Base-by-base conservation (phyloP, 2,797 vertebrate genomes). In the Oryzias dopingdopingensis region DNA sequence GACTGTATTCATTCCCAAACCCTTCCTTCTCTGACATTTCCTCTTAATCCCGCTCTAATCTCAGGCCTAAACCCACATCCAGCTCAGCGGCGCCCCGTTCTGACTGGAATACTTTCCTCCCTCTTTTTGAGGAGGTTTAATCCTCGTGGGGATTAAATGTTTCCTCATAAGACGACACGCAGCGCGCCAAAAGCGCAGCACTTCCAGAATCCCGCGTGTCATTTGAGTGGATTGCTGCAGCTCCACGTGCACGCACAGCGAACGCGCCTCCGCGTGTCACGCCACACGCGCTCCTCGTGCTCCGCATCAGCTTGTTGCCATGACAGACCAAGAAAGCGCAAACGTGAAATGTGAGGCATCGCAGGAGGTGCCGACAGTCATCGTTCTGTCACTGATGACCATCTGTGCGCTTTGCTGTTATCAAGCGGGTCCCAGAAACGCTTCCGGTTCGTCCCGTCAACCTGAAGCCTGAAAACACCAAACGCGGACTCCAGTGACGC, bases 21-120 rank as follows among this genome's bases (percentile, higher is more conserved):
- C 43, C 3, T 52, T 62, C 48, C 59, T 18, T n/a, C 62, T 59
- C 65, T 70, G 76, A 86, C 77, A 86, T 84, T 77, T 75, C 46
- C 58, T 18, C 64, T 59, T 79, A 83, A 83, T 86, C 81, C 77
- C 0, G 0, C 40, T 57, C 61, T 84, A 79, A 79, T 83, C 65
- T 72, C 2, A 53, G 67, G 69, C 45, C 42, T 45, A 53, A 76
- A 66, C 54, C 58, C 59, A 48, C 44, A 45, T 59, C 70, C 2
- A 29, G 22, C 65, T 65, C 69, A n/a, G 42, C 55, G 54, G 70
- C 56, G 54, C 57, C 49, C 41, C 56, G 12, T 67, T 75, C 62
- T 29, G 65, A 71, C 66, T 0, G 64, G 62, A 74, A 58, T 72
- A 67, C 71, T 76, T 79, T 48, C 46, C 20, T 56, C 54, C 60